These are phyloP conservation scores for Steromphala cineraria DNA, from an alignment of 2,888 invertebrate genomes.

Conservation along the genomic window DNA sequence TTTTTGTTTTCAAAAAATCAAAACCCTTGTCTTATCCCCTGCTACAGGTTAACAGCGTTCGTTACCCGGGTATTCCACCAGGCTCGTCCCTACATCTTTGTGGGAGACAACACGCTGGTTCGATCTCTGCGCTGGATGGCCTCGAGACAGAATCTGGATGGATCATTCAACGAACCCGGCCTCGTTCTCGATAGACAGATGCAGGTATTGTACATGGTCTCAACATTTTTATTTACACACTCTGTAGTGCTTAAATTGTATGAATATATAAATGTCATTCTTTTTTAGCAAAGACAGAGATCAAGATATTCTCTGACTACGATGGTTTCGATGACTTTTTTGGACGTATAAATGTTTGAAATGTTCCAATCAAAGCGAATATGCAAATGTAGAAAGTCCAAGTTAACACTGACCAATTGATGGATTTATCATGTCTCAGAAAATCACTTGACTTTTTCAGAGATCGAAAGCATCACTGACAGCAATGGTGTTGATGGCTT, in stretches of 20 bases:
- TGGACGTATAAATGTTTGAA: no score
- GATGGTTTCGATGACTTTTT: no score
- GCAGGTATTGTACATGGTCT: conserved; percentile 43
- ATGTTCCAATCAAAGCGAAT: no score
- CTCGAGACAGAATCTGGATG: conserved; percentile 78
- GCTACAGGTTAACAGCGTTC: conserved; percentile 56
- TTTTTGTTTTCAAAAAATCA: no score
- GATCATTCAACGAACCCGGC: conserved; percentile 58
- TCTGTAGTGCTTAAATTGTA: no score
- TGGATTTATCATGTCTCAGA: background rate
- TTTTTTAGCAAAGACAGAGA: no score
- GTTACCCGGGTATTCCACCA: conserved; percentile 54
- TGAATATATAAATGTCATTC: no score
- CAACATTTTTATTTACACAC: no score
- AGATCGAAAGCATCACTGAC: conserved; percentile 71
- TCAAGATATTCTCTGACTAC: no score
- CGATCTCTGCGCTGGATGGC: conserved; percentile 48
- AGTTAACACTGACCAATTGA: no score
- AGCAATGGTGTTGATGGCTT: conserved; percentile 45
- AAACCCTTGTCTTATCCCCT: background rate
- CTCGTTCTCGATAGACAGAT: conserved; percentile 53
- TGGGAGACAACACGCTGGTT: conserved; percentile 78
- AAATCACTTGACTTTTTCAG: background rate
- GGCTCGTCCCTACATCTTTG: conserved; percentile 78
- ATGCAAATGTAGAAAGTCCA: no score